Base-by-base conservation (phyloP, 1,140 invertebrate genomes). In the Euborellia annulipes region DNA sequence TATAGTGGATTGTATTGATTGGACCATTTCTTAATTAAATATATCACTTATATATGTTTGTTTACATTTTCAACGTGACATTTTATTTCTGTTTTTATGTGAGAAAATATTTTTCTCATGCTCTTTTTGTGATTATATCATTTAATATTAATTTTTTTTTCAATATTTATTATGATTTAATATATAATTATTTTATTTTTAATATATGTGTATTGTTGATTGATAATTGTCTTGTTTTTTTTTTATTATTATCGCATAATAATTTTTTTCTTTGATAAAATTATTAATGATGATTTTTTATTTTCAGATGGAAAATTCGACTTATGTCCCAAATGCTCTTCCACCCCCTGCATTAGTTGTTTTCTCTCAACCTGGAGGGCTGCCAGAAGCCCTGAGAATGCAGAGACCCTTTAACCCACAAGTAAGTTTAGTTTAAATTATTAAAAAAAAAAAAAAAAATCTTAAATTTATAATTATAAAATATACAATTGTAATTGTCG, bases 301-400 rank as follows among this genome's bases (percentile, higher is more conserved):
- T 62, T 58, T 68, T 54, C 64, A 69, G 65, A 77, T 78, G 73
- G 75, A 78, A 61, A 77, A 73, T 64, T 74, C 75, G 50, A 66
- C 74, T 40, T 78, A 76, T 58, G 68, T 76, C 57, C 73, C 75
- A 49, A 78, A 75, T 58, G 77, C 82, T 61, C 67, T 83, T 58
- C 76, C 78, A 62, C 82, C 81, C 55, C 80, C 82, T 50, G 76
- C 78, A 58, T 67, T 85, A 60, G 82, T 86, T 66, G 82, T 86
- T 46, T 76, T 86, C 60, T 84, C 81, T 50, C 79, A 82, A 65
- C 75, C 78, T 57, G 76, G 75, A 56, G 75, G 74, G 50, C 70
- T 80, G 59, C 74, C 79, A 58, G 80, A 84, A 62, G 77, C 76
- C 51, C 66, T 80, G 54, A 68, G 76, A 68, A 76, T 80, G 67